Evolutionary conservation across 2,113 vertebrate genomes (phyloP).

Genomic region (Plotosus lineatus): DNA sequence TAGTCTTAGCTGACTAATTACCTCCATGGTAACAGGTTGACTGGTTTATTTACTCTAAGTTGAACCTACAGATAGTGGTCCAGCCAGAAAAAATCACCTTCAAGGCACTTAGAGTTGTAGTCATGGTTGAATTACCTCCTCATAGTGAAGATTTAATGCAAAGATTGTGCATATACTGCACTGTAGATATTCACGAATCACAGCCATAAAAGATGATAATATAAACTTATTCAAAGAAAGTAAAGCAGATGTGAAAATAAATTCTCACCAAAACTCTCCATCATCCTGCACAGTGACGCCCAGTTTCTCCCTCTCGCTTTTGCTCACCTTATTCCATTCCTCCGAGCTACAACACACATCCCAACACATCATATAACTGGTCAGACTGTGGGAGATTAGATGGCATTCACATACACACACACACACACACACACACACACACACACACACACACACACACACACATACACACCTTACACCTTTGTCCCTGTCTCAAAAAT

Average conservation of each 20-base stretch:
- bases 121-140: not conserved
- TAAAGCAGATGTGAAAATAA: not conserved
- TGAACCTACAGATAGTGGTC: not conserved
- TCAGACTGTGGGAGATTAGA: constrained; percentile 2
- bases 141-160: not conserved
- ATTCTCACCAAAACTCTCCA: constrained; percentile 91
- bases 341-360: constrained; percentile 78
- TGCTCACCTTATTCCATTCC: constrained; percentile 94
- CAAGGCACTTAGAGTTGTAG: not conserved
- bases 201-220: not conserved
- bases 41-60: not conserved
- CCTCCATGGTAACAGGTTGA: not conserved
- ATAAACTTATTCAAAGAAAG: not conserved
- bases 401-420: not conserved
- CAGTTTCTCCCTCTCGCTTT: constrained; percentile 85
- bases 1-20: not conserved
- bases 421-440: not conserved
- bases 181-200: not conserved
- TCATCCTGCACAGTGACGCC: constrained; percentile 90
- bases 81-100: not conserved
- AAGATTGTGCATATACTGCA: not conserved
- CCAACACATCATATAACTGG: constrained; percentile 10
- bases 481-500: not conserved
- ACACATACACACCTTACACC: not conserved
- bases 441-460: not conserved